Base-by-base conservation (phyloP, 1,140 invertebrate species). In the Chrysopa pallens region DNA sequence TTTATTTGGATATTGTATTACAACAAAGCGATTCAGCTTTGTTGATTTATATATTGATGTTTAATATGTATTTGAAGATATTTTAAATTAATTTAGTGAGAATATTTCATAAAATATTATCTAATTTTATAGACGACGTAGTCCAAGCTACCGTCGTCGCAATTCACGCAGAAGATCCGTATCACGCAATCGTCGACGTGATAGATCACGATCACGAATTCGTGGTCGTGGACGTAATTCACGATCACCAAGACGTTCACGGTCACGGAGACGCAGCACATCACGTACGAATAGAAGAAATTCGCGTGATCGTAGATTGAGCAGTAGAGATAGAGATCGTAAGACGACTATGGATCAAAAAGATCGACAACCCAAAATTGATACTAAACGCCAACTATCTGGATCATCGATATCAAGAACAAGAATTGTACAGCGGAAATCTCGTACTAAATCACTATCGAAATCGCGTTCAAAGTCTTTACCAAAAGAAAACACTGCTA, bases 381-480 rank as follows among this genome's bases (percentile, higher is more conserved):
- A 29, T 52, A 14, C 39, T 45, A 11, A 63, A 64, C 50, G 46
- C 51, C 12, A 40, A 46, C 23, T 44, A 45, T 12, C 31, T 51
- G 29, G 57, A 60, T 33, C 55, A 56, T 11, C 64, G 68, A 39
- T 68, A 71, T 38, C 63, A 68, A 11, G 61, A 63, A 40, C 53
- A 60, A 39, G 23, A 48, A 47, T 38, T 58, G 53, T 44, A 46
- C 48, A 50, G 54, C 42, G 42, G 52, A 12, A 56, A 54, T 33
- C 33, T 44, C 12, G 50, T 48, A 43, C 47, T 36, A 11, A 44
- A 33, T 47, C 29, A 44, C 43, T 27, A 36, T 42, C 38, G 8
- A 45, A 50, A 45, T 61, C 62, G 38, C 54, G 62, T 45, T 45
- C 52, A 7, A 56, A 63, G 40, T 61, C 63, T 2, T 47, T 43